Percentiles rank a stretch among this genome's conserved stretches.
Evolutionary conservation across 2,797 vertebrate genomes (phyloP).

Genomic region (Platalea minor): DNA sequence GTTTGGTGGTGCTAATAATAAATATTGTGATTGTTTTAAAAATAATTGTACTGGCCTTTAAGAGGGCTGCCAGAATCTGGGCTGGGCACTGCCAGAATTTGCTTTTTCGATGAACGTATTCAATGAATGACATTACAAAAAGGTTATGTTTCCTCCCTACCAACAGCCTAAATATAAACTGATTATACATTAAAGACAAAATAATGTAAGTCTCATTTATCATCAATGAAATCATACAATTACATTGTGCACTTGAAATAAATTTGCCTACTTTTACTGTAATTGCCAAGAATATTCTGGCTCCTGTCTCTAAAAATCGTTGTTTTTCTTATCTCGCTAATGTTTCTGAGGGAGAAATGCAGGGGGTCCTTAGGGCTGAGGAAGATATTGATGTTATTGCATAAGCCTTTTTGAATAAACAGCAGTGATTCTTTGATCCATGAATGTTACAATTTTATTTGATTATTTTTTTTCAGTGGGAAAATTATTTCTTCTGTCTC

Average conservation of each 20-base stretch:
- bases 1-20: neutral
- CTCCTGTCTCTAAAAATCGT: neutral
- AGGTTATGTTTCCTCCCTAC: neutral
- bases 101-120: neutral
- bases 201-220: neutral
- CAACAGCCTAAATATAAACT: neutral
- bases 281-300: constrained; percentile 5
- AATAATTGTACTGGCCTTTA: neutral
- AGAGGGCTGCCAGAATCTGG: neutral
- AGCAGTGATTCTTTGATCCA: neutral
- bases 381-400: neutral
- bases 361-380: neutral
- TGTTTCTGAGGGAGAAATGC: neutral
- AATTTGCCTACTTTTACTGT: neutral
- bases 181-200: neutral
- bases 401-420: neutral
- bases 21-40: neutral
- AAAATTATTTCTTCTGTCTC: neutral
- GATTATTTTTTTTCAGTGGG: neutral
- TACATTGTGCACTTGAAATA: constrained; percentile 10
- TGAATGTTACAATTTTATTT: neutral
- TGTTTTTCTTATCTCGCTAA: neutral
- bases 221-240: neutral
- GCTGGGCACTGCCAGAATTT: neutral
- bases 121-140: neutral